Percentiles rank a stretch among this genome's conserved stretches.
These are phyloP conservation scores for Pterostichus niger DNA, from an alignment of 2,888 invertebrate genomes.

Conservation along the genomic window DNA sequence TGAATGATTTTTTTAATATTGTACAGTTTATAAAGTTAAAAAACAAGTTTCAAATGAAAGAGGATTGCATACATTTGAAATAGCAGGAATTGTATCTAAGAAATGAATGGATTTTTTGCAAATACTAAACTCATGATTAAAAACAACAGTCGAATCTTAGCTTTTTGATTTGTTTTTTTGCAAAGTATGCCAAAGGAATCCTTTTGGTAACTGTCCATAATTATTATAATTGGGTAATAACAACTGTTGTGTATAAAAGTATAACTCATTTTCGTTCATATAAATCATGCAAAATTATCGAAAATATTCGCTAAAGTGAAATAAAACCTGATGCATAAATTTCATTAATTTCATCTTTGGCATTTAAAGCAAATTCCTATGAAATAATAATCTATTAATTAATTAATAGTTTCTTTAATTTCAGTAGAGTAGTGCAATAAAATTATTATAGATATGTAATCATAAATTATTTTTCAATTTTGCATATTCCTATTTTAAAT, in stretches of 20 bases:
- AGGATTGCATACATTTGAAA: background rate
- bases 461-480: too few species aligned
- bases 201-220: slow-evolving; percentile 60
- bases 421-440: too few species aligned
- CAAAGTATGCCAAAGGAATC: slow-evolving; percentile 55
- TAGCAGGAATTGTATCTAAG: background rate
- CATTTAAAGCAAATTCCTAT: too few species aligned
- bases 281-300: slow-evolving; percentile 52
- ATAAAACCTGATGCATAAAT: background rate
- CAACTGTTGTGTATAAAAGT: slow-evolving; percentile 55
- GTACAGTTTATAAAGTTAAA: background rate
- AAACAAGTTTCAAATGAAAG: too few species aligned
- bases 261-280: slow-evolving; percentile 56
- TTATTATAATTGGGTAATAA: slow-evolving; percentile 61
- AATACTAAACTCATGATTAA: slow-evolving; percentile 23
- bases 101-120: slow-evolving; percentile 21
- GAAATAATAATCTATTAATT: too few species aligned
- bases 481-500: too few species aligned
- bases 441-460: too few species aligned
- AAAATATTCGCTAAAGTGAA: slow-evolving; percentile 33
- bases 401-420: too few species aligned
- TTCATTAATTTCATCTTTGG: background rate
- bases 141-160: slow-evolving; percentile 22
- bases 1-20: background rate
- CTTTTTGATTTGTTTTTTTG: slow-evolving; percentile 24